These are phyloP conservation scores for Luehdorfia chinensis DNA, from an alignment of 1,140 invertebrate genomes.

Conservation along the genomic window DNA sequence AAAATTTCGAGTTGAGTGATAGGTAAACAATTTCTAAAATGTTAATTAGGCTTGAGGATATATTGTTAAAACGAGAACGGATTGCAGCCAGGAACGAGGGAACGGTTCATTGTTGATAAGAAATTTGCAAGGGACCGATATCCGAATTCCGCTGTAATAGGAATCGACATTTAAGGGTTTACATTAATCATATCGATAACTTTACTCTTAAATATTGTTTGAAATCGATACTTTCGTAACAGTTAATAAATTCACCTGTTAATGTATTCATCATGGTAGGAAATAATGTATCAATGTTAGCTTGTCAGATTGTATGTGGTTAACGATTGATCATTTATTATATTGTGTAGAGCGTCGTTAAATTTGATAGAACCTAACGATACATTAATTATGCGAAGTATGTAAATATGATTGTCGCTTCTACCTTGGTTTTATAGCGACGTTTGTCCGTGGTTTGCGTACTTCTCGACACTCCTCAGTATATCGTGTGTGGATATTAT, in stretches of 20 bases:
- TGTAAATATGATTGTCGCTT: constrained; percentile 66
- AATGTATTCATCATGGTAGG: constrained; percentile 72
- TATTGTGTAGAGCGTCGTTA: constrained; percentile 64
- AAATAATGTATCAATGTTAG: constrained; percentile 71
- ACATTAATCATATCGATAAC: constrained; percentile 70
- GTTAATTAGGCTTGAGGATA: constrained; percentile 51
- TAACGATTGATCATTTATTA: constrained; percentile 63
- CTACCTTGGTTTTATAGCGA: constrained; percentile 36
- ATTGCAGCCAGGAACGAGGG: constrained; percentile 30
- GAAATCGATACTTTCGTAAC: constrained; percentile 60
- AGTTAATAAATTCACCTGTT: constrained; percentile 72
- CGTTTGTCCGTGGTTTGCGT: constrained; percentile 25
- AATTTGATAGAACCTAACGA: constrained; percentile 61
- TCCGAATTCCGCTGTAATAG: constrained; percentile 48
- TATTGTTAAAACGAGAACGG: constrained; percentile 45
- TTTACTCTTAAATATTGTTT: constrained; percentile 68
- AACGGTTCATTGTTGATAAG: constrained; percentile 44
- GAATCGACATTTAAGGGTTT: constrained; percentile 41
- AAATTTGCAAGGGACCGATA: constrained; percentile 29
- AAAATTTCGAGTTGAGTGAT: constrained; percentile 52
- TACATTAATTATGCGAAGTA: constrained; percentile 50
- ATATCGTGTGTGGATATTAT: neutral
- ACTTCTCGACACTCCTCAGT: constrained; percentile 24
- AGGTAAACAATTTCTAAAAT: constrained; percentile 46
- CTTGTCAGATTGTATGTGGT: constrained; percentile 68